Conservation (phyloP, 2,888 invertebrate genomes). For the Orthonychiurus folsomi region DNA sequence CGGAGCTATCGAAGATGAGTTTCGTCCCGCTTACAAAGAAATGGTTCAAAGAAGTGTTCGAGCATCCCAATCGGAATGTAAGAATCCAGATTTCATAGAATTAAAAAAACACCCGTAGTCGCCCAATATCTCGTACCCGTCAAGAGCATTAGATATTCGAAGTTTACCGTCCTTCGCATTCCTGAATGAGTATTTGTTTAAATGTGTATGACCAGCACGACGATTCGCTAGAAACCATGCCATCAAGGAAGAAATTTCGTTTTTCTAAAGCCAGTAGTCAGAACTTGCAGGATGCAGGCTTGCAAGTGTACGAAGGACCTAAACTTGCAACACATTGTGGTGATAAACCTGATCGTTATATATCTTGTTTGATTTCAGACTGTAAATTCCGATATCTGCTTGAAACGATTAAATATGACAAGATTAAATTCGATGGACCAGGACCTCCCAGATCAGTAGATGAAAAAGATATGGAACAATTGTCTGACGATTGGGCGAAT, state of each 20-base stretch:
- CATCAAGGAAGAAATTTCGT: too few relatives aligned
- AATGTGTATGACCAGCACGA: too few relatives aligned
- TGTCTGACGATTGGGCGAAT: slow-evolving; percentile 21
- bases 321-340: too few relatives aligned
- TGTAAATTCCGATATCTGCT: slow-evolving; percentile 29
- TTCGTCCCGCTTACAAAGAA: slow-evolving; percentile 26
- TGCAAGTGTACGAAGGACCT: too few relatives aligned
- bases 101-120: too few relatives aligned
- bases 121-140: too few relatives aligned
- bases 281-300: too few relatives aligned
- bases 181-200: slow-evolving; percentile 4
- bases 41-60: slow-evolving; percentile 22
- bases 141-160: too few relatives aligned
- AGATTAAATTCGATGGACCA: slow-evolving; percentile 10
- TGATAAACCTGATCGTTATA: not conserved
- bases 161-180: not conserved
- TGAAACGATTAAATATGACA: slow-evolving; percentile 25
- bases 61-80: not conserved
- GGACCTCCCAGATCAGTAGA: slow-evolving; percentile 25
- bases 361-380: not conserved
- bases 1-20: slow-evolving; percentile 36
- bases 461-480: slow-evolving; percentile 23
- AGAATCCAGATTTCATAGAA: too few relatives aligned
- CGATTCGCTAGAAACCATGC: too few relatives aligned
- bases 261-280: too few relatives aligned